These are phyloP conservation scores for Euclidia mi DNA, from an alignment of 2,888 invertebrate genomes.

Conservation along the genomic window DNA sequence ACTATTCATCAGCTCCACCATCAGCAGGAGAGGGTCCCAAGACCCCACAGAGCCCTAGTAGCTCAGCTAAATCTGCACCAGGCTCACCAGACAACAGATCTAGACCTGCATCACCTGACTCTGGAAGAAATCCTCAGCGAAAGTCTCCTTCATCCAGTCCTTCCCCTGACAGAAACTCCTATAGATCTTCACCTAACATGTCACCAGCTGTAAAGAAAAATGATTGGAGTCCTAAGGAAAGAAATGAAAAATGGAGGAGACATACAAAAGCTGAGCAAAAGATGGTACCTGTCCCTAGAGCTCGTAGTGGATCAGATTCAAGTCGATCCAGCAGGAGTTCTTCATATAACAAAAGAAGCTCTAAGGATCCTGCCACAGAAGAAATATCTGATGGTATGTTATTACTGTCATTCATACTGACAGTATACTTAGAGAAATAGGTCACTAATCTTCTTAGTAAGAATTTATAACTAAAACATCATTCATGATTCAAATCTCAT, in stretches of 20 bases:
- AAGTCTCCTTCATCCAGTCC: slow-evolving; percentile 76
- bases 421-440: too few species aligned
- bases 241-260: slow-evolving; percentile 76
- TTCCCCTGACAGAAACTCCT: slow-evolving; percentile 76
- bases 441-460: too few species aligned
- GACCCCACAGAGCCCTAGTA: slow-evolving; percentile 77
- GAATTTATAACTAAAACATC: too few species aligned
- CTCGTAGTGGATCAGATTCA: slow-evolving; percentile 82
- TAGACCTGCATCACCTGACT: slow-evolving; percentile 77
- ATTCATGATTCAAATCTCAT: too few species aligned
- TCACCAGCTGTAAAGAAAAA: slow-evolving; percentile 67
- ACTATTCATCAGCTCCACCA: slow-evolving; percentile 68
- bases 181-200: slow-evolving; percentile 66
- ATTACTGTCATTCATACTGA: too few species aligned
- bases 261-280: slow-evolving; percentile 87
- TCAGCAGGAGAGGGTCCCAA: slow-evolving; percentile 78
- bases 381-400: slow-evolving; percentile 91
- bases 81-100: slow-evolving; percentile 74
- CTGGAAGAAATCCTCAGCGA: slow-evolving; percentile 66
- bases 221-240: slow-evolving; percentile 80
- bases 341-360: slow-evolving; percentile 79
- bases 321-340: slow-evolving; percentile 85
- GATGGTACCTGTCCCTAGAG: slow-evolving; percentile 72
- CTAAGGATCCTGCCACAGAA: slow-evolving; percentile 88
- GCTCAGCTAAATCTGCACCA: slow-evolving; percentile 73